Evolutionary conservation across 2,888 invertebrate species (phyloP).

Genomic region (Cantharis flavilabris): DNA sequence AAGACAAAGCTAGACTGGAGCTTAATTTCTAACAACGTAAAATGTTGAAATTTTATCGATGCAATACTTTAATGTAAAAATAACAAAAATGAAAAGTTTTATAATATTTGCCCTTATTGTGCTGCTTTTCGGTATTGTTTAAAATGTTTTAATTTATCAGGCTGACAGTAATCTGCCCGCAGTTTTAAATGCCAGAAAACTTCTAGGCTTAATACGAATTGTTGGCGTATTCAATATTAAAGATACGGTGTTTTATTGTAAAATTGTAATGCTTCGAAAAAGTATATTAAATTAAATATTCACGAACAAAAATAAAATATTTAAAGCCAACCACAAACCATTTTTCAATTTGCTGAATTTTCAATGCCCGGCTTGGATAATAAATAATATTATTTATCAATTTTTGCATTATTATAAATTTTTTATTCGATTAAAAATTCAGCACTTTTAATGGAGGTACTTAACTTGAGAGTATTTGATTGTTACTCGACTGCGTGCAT

Average conservation of each 20-base stretch:
- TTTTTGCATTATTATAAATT: not conserved
- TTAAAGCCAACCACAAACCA: not conserved
- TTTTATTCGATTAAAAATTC: not conserved
- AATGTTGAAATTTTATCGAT: too few relatives aligned
- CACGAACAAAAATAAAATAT: not conserved
- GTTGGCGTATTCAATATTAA: not conserved
- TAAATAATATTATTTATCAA: not conserved
- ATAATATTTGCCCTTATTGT: not conserved
- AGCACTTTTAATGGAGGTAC: not conserved
- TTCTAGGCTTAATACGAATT: not conserved
- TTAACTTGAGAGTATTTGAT: not conserved
- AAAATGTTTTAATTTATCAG: not conserved
- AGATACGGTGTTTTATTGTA: not conserved
- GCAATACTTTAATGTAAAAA: too few relatives aligned
- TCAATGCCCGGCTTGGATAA: not conserved
- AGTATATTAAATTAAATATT: not conserved
- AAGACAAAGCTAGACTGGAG: too few relatives aligned
- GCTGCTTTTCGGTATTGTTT: not conserved
- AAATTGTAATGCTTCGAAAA: not conserved
- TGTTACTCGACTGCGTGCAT: not conserved
- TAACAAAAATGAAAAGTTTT: too few relatives aligned
- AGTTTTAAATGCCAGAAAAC: not conserved
- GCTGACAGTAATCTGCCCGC: not conserved
- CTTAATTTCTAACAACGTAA: not conserved
- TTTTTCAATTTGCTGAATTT: not conserved